Conservation (phyloP, 37 sponge, comb jelly and placozoan species). For the Ephydatia muelleri region DNA sequence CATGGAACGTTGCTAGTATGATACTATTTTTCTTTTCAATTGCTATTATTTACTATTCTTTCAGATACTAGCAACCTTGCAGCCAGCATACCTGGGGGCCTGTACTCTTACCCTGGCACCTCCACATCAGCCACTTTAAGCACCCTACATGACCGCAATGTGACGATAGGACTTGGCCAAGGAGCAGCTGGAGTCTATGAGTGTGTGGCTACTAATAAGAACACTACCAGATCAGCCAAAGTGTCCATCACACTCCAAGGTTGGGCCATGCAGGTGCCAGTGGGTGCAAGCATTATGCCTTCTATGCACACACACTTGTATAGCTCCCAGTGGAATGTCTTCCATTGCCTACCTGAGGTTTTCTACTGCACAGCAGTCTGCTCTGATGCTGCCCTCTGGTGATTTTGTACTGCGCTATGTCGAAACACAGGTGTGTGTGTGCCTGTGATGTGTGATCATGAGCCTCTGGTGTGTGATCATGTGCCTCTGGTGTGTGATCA, state of each 20-base stretch:
- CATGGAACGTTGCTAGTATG: not conserved
- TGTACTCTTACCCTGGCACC: not conserved
- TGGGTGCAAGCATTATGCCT: not conserved
- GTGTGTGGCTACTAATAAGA: slow-evolving; percentile 26
- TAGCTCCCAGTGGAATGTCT: not conserved
- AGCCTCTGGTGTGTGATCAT: too few relatives aligned
- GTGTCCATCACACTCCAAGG: not conserved
- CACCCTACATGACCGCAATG: not conserved
- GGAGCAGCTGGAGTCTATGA: slow-evolving; percentile 12
- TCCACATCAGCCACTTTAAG: not conserved
- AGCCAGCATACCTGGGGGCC: not conserved
- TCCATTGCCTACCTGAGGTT: not conserved
- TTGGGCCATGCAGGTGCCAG: not conserved
- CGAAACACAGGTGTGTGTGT: not conserved
- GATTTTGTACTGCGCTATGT: not conserved
- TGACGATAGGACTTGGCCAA: slow-evolving; percentile 13
- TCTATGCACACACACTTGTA: not conserved
- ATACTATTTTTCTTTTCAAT: not conserved
- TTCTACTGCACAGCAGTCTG: not conserved
- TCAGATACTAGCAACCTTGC: not conserved
- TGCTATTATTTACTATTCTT: not conserved
- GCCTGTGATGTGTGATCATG: too few relatives aligned
- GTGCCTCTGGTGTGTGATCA: too few relatives aligned
- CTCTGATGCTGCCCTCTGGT: not conserved
- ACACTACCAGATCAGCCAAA: not conserved